These are phyloP conservation scores for Gymnocephalus cernua DNA, from an alignment of 2,113 vertebrate genomes.

Conservation along the genomic window DNA sequence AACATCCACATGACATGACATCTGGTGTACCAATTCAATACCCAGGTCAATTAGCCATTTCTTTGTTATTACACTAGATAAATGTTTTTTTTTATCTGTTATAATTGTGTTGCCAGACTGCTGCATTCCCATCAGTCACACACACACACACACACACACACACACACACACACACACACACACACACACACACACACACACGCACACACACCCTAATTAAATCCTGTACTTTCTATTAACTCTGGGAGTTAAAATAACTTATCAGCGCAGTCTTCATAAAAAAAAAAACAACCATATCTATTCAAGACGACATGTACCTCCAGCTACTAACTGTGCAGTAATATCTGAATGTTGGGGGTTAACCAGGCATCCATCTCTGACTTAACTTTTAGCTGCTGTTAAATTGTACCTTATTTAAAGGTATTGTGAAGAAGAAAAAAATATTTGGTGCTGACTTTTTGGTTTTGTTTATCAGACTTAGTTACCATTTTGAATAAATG, in stretches of 20 bases:
- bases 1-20: neutral
- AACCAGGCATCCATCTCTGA: neutral
- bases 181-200: neutral
- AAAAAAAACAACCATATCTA: too few species aligned
- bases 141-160: neutral
- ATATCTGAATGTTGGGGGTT: neutral
- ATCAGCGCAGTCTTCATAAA: too few species aligned
- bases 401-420: too few species aligned
- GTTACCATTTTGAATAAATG: neutral
- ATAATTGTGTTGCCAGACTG: neutral
- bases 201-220: neutral
- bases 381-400: too few species aligned
- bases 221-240: neutral
- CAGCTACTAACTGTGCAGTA: neutral
- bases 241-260: too few species aligned
- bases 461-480: too few species aligned
- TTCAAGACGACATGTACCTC: neutral
- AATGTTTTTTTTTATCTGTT: neutral
- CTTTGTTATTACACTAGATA: conserved; percentile 3
- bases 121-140: neutral
- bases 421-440: neutral
- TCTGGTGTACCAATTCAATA: conserved; percentile 5
- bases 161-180: neutral
- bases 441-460: neutral
- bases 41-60: neutral